Evolutionary conservation across 2,888 invertebrate species (phyloP).

Genomic region (Ditula angustiorana): DNA sequence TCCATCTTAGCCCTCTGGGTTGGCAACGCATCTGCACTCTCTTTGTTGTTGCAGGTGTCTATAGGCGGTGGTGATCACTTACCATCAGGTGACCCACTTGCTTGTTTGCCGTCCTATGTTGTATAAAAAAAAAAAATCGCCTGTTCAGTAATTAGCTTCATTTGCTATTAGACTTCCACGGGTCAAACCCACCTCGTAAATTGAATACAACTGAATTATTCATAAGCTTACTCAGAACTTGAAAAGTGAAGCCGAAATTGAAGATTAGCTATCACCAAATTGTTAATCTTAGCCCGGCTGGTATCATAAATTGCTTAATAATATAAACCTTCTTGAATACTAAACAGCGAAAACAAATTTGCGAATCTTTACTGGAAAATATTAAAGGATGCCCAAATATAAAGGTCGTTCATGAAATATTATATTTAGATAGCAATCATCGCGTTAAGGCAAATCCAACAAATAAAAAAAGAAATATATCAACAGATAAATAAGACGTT

Average conservation of each 20-base stretch:
- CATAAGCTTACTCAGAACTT: constrained; percentile 12
- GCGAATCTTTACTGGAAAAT: neutral
- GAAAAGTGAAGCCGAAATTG: constrained; percentile 27
- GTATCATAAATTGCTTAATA: constrained; percentile 24
- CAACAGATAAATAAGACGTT: too few relatives aligned
- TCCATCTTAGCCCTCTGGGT: too few relatives aligned
- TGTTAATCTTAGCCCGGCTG: constrained; percentile 18
- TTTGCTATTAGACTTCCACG: neutral
- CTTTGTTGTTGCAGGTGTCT: too few relatives aligned
- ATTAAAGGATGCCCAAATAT: too few relatives aligned
- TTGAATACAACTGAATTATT: constrained; percentile 22
- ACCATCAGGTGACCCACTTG: too few relatives aligned
- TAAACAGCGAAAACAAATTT: constrained; percentile 17
- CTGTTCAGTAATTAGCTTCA: neutral
- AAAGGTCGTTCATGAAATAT: neutral
- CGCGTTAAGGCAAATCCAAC: too few relatives aligned
- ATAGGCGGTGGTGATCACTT: too few relatives aligned
- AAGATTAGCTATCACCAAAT: constrained; percentile 25
- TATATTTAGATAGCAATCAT: too few relatives aligned
- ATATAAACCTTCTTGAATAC: constrained; percentile 20
- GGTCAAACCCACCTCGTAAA: neutral
- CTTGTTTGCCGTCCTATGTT: too few relatives aligned
- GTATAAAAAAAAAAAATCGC: neutral
- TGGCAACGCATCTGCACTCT: too few relatives aligned
- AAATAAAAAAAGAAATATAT: too few relatives aligned